Evolutionary conservation across 2,113 vertebrate genomes (phyloP).

Genomic region (Paraplagusia blochii): DNA sequence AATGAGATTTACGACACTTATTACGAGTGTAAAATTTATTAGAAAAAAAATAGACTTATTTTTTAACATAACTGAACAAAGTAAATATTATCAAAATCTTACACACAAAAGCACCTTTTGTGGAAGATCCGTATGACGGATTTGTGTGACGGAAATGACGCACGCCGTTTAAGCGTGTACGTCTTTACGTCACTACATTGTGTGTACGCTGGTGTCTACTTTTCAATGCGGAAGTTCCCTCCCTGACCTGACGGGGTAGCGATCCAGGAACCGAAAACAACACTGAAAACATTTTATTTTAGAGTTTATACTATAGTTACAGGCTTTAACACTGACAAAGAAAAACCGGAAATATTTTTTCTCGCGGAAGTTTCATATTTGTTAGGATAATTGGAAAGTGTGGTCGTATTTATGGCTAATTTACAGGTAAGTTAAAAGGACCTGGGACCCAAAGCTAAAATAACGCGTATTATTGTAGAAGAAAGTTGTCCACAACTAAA

Average conservation of each 20-base stretch:
- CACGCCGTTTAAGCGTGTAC: slow-evolving; percentile 3
- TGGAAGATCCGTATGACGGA: no score
- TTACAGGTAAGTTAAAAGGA: slow-evolving; percentile 75
- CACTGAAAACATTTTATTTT: slow-evolving; percentile 9
- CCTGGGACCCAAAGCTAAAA: slow-evolving; percentile 16
- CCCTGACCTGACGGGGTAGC: slow-evolving; percentile 43
- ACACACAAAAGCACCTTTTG: no score
- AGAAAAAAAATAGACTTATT: no score
- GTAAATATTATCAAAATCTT: no score
- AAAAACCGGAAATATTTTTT: slow-evolving; percentile 12
- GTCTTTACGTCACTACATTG: slow-evolving; percentile 68
- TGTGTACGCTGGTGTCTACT: slow-evolving; percentile 60
- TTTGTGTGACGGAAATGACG: no score
- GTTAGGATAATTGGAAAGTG: slow-evolving; percentile 19
- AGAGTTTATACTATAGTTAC: background rate
- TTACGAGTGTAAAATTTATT: no score
- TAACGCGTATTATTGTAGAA: background rate
- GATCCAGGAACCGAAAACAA: slow-evolving; percentile 60
- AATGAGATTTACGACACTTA: no score
- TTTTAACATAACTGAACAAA: no score
- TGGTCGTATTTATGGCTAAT: slow-evolving; percentile 75
- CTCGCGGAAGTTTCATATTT: slow-evolving; percentile 1
- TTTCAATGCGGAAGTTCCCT: slow-evolving; percentile 75
- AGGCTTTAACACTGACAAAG: background rate
- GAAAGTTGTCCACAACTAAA: slow-evolving; percentile 15